Base-by-base conservation (phyloP, 2,797 vertebrate genomes). In the Spondyliosoma cantharus region DNA sequence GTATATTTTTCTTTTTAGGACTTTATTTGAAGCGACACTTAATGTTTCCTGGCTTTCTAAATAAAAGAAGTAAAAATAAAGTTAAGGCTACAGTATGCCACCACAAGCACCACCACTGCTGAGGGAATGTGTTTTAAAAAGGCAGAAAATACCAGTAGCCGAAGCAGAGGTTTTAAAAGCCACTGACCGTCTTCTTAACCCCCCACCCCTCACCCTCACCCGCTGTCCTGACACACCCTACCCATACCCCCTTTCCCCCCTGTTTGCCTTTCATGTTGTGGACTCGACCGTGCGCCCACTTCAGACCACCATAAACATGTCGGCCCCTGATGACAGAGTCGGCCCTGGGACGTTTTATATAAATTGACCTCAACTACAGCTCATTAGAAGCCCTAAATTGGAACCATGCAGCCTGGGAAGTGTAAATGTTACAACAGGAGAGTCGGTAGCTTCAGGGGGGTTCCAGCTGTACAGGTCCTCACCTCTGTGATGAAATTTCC, bases 281-380 rank as follows among this genome's bases (percentile, higher is more conserved):
- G 94, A 95, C 90, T 94, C 80, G 73, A 95, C 94, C 91, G 73
- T 93, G 88, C 90, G 86, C 95, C 95, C 94, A 94, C 95, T 95
- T 95, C 93, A 96, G 95, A 95, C 94, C 95, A 94, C 94, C 94
- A 87, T 95, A 95, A 96, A 96, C 94, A 96, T 95, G 93, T 94
- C 89, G 91, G 93, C 57, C 91, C 92, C 85, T 95, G 95, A 96
- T 96, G 95, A 96, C 94, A 96, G 95, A 95, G 92, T 92, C 79
- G 74, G 93, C 90, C 93, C 85, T 66, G 81, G 94, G 94, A 94
- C 88, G 86, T 95, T 94, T 94, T 93, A 94, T 94, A 93, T 92
- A 95, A 94, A 94, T 94, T 95, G 93, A 95, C 95, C 95, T 95
- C 94, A 95, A 95, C 92, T 95, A 92, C 94, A 95, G 93, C 95